Percentiles rank a stretch among this genome's conserved stretches.
Conservation (phyloP, 2,113 vertebrate species). For the Gadus chalcogrammus region DNA sequence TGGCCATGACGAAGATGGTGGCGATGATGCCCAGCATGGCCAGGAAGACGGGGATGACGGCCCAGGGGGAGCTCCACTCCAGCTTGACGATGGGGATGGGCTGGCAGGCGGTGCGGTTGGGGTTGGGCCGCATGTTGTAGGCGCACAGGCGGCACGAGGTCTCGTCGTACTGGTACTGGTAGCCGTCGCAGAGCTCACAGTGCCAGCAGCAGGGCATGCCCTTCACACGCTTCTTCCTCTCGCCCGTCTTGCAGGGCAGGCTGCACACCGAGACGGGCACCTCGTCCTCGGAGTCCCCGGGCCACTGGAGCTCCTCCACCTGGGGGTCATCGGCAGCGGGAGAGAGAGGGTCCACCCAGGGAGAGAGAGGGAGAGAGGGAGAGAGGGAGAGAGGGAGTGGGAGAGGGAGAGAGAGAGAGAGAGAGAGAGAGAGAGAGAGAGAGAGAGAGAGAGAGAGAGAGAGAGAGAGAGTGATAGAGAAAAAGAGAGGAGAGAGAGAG, state of each 20-base stretch:
- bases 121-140: constrained; percentile 66
- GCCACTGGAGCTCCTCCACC: constrained; percentile 72
- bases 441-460: neutral
- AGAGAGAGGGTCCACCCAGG: too few relatives aligned
- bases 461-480: too few relatives aligned
- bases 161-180: constrained; percentile 70
- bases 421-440: neutral
- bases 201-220: constrained; percentile 72
- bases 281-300: constrained; percentile 61
- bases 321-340: constrained; percentile 23
- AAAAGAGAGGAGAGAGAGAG: too few relatives aligned
- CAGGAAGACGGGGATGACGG: constrained; percentile 66
- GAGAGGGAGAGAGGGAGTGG: too few relatives aligned
- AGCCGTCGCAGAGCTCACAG: constrained; percentile 69
- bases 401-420: too few relatives aligned
- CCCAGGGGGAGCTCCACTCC: constrained; percentile 72
- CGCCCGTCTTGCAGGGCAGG: constrained; percentile 66
- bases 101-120: constrained; percentile 68
- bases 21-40: constrained; percentile 70
- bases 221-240: constrained; percentile 71
- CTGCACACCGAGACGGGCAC: constrained; percentile 69
- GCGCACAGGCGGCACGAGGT: constrained; percentile 66
- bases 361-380: too few relatives aligned
- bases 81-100: constrained; percentile 68
- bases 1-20: constrained; percentile 70